phyloP scores from a whole-genome alignment of 2,888 invertebrate genomes.

The Xylophagus ater region DNA sequence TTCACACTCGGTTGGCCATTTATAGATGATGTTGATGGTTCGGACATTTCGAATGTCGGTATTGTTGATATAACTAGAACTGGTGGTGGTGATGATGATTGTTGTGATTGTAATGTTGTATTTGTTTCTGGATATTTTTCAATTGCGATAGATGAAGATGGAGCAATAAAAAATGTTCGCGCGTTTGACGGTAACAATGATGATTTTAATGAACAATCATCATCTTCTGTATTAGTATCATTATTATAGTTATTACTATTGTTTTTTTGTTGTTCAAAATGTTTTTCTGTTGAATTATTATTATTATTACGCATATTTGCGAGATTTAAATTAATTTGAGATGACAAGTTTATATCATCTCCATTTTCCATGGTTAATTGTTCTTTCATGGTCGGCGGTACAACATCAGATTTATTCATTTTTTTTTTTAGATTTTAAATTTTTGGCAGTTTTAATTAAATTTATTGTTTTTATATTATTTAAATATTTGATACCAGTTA shows the following conservation, averaged over 20 bases:
- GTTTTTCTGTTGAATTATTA: conserved; percentile 20
- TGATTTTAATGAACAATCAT: not conserved
- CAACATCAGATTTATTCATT: too few relatives aligned
- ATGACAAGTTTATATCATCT: too few relatives aligned
- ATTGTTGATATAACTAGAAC: conserved; percentile 3
- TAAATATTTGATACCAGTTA: too few relatives aligned
- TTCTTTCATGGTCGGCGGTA: too few relatives aligned
- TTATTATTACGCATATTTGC: not conserved
- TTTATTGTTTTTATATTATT: too few relatives aligned
- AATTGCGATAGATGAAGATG: not conserved
- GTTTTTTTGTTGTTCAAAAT: conserved; percentile 20
- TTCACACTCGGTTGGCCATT: conserved; percentile 6
- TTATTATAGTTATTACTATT: not conserved
- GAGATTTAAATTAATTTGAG: too few relatives aligned
- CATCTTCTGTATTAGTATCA: not conserved
- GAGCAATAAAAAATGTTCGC: not conserved
- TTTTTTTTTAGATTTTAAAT: too few relatives aligned
- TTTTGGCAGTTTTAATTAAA: too few relatives aligned
- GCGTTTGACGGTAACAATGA: not conserved
- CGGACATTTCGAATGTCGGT: conserved; percentile 8
- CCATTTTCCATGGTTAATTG: too few relatives aligned
- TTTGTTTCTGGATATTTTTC: not conserved
- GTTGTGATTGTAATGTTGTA: not conserved
- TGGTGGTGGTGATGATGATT: not conserved
- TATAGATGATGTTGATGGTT: conserved; percentile 4